phyloP scores from a whole-genome alignment of 2,113 vertebrate genomes.

The Suricata suricatta region DNA sequence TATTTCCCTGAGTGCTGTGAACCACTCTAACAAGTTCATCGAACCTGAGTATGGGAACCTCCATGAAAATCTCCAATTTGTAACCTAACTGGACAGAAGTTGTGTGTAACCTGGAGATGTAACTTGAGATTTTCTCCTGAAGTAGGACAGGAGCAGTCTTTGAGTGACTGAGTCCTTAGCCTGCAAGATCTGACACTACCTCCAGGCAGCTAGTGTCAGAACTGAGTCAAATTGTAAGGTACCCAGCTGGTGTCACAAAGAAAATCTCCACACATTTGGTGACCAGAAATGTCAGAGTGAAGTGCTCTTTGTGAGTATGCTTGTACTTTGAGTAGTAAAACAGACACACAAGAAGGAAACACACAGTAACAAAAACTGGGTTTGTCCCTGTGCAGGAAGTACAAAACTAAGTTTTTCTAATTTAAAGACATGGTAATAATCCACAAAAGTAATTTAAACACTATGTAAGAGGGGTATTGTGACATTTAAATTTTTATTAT shows the following conservation, averaged over 20 bases:
- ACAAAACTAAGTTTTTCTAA: background rate
- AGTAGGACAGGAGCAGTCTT: background rate
- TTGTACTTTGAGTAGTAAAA: background rate
- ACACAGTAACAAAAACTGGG: background rate
- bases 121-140: background rate
- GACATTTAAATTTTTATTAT: background rate
- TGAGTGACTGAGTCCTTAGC: background rate
- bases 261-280: background rate
- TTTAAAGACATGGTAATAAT: background rate
- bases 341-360: background rate
- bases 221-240: background rate
- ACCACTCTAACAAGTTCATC: background rate
- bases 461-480: background rate
- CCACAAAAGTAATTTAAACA: background rate
- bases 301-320: background rate
- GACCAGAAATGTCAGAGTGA: background rate
- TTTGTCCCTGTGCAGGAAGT: background rate
- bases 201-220: background rate
- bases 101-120: background rate
- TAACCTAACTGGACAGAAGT: background rate
- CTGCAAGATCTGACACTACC: background rate
- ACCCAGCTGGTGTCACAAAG: background rate
- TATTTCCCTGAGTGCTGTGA: background rate
- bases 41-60: background rate
- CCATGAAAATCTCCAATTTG: background rate